Evolutionary conservation across 1,140 invertebrate genomes (phyloP).

Genomic region (Sarcophaga peregrina): DNA sequence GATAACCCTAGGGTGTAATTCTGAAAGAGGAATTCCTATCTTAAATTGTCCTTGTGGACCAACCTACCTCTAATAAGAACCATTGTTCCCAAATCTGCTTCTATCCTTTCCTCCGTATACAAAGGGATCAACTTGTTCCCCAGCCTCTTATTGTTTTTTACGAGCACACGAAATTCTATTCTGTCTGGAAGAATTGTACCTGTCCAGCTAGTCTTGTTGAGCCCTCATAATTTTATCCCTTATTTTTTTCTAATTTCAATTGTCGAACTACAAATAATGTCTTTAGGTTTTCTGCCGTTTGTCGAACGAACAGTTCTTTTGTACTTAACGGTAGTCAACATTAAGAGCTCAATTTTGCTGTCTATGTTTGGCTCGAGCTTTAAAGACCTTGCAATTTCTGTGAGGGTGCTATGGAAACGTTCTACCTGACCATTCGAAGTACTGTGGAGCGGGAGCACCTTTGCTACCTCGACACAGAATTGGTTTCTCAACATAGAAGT

Average conservation of each 20-base stretch:
- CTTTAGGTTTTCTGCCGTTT: slow-evolving; percentile 40
- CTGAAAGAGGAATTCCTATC: not conserved
- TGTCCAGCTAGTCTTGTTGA: not conserved
- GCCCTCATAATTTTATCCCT: slow-evolving; percentile 29
- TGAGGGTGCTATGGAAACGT: slow-evolving; percentile 49
- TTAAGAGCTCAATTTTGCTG: slow-evolving; percentile 45
- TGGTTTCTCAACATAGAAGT: slow-evolving; percentile 2
- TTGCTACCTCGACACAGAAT: not conserved
- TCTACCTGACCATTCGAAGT: slow-evolving; percentile 48
- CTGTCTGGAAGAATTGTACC: not conserved
- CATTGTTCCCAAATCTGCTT: slow-evolving; percentile 46
- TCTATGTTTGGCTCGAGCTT: slow-evolving; percentile 45
- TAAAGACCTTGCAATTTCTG: slow-evolving; percentile 45
- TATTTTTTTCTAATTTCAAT: slow-evolving; percentile 31
- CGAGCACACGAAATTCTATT: not conserved
- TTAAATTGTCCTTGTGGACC: slow-evolving; percentile 28
- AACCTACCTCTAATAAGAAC: slow-evolving; percentile 35
- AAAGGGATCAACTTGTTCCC: not conserved
- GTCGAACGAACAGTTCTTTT: slow-evolving; percentile 48
- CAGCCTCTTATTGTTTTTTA: not conserved
- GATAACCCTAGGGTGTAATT: not conserved
- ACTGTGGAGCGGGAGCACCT: not conserved
- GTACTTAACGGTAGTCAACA: slow-evolving; percentile 46
- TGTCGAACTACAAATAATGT: slow-evolving; percentile 32
- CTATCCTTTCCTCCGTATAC: slow-evolving; percentile 30